phyloP scores from a whole-genome alignment of 2,888 invertebrate genomes.

The Drosophila glabriapex region DNA sequence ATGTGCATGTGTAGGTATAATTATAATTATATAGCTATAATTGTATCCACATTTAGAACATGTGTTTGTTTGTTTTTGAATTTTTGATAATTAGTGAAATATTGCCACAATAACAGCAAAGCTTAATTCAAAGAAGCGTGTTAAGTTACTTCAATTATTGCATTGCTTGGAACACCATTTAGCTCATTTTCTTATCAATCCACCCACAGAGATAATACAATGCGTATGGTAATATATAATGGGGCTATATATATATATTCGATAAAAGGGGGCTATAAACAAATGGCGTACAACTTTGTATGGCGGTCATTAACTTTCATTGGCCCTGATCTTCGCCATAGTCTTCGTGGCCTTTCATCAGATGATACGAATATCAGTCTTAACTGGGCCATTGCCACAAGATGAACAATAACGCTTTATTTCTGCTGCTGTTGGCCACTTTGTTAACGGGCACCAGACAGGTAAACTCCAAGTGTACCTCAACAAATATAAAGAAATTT shows the following conservation, averaged over 20 bases:
- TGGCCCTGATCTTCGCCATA: not conserved
- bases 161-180: not conserved
- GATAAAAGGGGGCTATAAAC: not conserved
- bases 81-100: not conserved
- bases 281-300: not conserved
- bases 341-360: slow-evolving; percentile 16
- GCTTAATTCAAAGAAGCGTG: not conserved
- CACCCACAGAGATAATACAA: not conserved
- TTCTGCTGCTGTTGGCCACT: slow-evolving; percentile 11
- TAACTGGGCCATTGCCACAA: slow-evolving; percentile 5
- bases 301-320: not conserved
- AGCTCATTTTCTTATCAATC: not conserved
- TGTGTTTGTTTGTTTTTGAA: not conserved
- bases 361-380: slow-evolving; percentile 23
- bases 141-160: not conserved
- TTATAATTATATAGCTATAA: not conserved
- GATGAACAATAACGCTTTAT: slow-evolving; percentile 23
- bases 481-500: not conserved
- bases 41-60: not conserved
- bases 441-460: slow-evolving; percentile 19
- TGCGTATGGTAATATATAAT: not conserved
- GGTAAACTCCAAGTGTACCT: slow-evolving; percentile 17
- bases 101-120: not conserved
- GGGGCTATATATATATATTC: too few relatives aligned
- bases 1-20: not conserved